Evolutionary conservation across 2,888 invertebrate species (phyloP).

Genomic region (Vanessa cardui): DNA sequence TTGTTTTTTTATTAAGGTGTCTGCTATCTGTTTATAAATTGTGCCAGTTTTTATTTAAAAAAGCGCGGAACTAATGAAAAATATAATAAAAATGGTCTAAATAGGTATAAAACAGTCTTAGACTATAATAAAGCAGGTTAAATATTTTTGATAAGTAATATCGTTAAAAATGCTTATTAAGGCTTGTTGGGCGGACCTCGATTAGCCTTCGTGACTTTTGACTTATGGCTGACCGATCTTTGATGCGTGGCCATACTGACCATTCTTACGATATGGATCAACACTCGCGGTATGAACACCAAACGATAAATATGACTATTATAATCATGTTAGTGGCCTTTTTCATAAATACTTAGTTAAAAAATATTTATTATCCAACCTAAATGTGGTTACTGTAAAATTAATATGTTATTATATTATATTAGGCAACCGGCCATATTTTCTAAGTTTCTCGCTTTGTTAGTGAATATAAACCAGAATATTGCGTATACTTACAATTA

Average conservation of each 20-base stretch:
- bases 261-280: constrained; percentile 64
- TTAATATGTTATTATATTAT: no score
- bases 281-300: constrained; percentile 54
- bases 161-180: constrained; percentile 79
- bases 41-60: no score
- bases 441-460: no score
- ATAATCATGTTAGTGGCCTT: constrained; percentile 49
- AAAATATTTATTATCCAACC: neutral
- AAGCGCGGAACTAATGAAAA: no score
- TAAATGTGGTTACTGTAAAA: no score
- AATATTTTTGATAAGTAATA: constrained; percentile 78
- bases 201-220: constrained; percentile 80
- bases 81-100: no score
- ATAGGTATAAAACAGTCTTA: constrained; percentile 38
- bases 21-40: no score
- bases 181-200: constrained; percentile 69
- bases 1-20: no score
- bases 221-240: constrained; percentile 76
- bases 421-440: no score
- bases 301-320: constrained; percentile 64
- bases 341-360: neutral
- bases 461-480: no score
- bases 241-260: constrained; percentile 59
- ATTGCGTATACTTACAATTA: no score
- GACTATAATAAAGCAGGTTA: constrained; percentile 64